These are phyloP conservation scores for Acipenser ruthenus DNA, from an alignment of 2,797 vertebrate genomes.

Conservation along the genomic window DNA sequence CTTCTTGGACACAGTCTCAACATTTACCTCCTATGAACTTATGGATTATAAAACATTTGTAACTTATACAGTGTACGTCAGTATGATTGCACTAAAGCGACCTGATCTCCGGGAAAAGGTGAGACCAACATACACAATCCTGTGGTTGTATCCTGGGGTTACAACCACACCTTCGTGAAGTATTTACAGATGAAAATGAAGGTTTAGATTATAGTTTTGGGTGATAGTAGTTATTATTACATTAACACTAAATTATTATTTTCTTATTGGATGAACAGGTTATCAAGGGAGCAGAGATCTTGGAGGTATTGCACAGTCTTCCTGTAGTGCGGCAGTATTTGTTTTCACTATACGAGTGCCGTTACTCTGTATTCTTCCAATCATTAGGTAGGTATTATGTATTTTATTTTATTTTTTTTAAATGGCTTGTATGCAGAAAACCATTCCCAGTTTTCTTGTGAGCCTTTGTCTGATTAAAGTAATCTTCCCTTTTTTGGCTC, in stretches of 20 bases:
- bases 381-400: slow-evolving; percentile 71
- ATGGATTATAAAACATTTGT: slow-evolving; percentile 99
- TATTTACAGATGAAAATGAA: no score
- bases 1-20: slow-evolving; percentile 95
- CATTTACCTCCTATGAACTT: slow-evolving; percentile 97
- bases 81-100: slow-evolving; percentile 94
- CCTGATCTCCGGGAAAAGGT: slow-evolving; percentile 97
- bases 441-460: no score
- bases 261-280: slow-evolving; percentile 57
- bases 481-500: no score
- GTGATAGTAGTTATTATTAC: no score
- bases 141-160: no score
- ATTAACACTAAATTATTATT: neutral
- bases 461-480: no score
- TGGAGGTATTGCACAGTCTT: slow-evolving; percentile 91
- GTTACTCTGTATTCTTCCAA: slow-evolving; percentile 91
- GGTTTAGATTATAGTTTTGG: no score
- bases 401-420: no score
- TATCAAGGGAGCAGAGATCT: slow-evolving; percentile 95
- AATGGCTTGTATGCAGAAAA: no score
- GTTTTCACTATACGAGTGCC: slow-evolving; percentile 94
- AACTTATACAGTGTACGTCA: slow-evolving; percentile 93
- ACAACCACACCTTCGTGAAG: no score
- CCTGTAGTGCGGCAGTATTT: slow-evolving; percentile 86
- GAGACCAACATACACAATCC: slow-evolving; percentile 6